Conservation (phyloP, 2,113 vertebrate species). For the Cygnus buccinator region DNA sequence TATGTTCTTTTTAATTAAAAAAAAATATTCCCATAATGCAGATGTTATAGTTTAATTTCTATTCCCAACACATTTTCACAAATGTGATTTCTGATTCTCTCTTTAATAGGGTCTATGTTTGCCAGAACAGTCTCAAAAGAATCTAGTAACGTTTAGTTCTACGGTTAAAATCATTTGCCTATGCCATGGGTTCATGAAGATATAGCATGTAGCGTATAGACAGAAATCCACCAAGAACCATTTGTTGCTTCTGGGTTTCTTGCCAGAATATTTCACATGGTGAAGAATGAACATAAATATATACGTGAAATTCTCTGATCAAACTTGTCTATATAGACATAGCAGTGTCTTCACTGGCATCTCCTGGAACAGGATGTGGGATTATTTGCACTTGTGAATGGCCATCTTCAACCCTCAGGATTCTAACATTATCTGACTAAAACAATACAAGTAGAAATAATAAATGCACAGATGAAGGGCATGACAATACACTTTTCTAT, state of each 20-base stretch:
- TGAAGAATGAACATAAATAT: background rate
- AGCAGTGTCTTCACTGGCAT: background rate
- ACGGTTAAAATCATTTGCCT: background rate
- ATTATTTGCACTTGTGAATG: background rate
- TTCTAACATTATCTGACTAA: background rate
- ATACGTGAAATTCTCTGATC: background rate
- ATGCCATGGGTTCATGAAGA: rapidly evolving
- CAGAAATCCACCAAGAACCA: background rate
- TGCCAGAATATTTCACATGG: background rate
- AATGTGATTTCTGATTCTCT: background rate
- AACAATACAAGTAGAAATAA: background rate
- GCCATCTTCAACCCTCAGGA: background rate
- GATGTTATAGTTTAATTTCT: background rate
- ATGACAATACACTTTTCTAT: background rate
- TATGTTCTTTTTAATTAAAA: background rate
- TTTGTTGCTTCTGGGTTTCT: background rate
- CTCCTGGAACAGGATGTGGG: background rate
- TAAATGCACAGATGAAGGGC: background rate
- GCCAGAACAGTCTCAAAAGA: background rate
- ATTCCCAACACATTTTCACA: background rate
- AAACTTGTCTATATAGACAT: background rate
- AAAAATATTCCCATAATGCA: background rate
- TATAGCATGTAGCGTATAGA: background rate
- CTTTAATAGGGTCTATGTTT: background rate
- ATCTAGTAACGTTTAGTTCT: background rate